A percentile compares a stretch with the other conserved stretches of the same genome.
Evolutionary conservation across 2,797 vertebrate genomes (phyloP).

Genomic region (Falco cherrug): DNA sequence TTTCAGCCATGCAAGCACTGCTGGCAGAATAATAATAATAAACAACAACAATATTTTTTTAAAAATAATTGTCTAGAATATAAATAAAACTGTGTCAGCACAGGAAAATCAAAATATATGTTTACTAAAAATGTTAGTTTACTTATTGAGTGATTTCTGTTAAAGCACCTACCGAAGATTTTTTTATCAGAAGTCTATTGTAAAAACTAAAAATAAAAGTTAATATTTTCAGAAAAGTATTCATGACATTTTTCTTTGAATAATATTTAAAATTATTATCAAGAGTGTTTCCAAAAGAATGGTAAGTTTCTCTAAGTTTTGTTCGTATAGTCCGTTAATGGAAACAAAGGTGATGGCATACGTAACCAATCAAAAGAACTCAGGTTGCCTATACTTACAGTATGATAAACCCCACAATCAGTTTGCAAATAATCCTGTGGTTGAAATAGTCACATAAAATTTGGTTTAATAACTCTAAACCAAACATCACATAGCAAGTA

Average conservation of each 20-base stretch:
- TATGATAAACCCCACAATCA: constrained; percentile 14
- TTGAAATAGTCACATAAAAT: constrained; percentile 1
- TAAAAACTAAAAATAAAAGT: background rate
- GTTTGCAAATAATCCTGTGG: background rate
- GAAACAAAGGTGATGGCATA: background rate
- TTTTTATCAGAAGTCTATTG: background rate
- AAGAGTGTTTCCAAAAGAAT: background rate
- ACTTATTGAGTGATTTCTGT: background rate
- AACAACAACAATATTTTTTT: background rate
- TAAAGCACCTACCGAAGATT: background rate
- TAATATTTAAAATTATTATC: background rate
- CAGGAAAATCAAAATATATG: background rate
- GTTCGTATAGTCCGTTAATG: background rate
- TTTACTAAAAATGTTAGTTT: background rate
- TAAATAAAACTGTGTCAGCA: background rate
- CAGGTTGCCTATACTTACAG: background rate
- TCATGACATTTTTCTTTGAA: background rate
- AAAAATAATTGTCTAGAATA: background rate
- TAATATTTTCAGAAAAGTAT: background rate
- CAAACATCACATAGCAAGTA: background rate
- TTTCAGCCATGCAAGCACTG: background rate
- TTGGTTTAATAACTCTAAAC: background rate
- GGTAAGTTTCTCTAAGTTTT: background rate
- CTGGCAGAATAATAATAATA: background rate
- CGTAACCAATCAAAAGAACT: constrained; percentile 8